Evolutionary conservation across 2,888 invertebrate species (phyloP).

Genomic region (Alloscopus bannaensis): DNA sequence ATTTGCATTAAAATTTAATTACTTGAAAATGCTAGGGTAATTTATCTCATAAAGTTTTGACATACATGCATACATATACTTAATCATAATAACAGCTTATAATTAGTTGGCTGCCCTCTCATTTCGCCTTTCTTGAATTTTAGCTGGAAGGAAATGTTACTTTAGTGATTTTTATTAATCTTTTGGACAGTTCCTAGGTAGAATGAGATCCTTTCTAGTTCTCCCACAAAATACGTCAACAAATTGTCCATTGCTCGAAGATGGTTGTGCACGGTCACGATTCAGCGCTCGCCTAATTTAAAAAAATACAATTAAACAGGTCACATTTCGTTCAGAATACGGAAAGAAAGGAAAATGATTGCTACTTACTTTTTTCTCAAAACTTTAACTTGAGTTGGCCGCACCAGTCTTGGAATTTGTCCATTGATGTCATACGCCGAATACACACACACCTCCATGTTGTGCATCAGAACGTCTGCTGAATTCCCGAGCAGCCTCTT

Average conservation of each 20-base stretch:
- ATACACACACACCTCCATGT: constrained; percentile 68
- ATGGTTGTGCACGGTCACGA: neutral
- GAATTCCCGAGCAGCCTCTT: constrained; percentile 62
- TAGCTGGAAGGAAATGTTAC: too few species aligned
- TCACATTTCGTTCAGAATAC: neutral
- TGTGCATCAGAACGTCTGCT: constrained; percentile 67
- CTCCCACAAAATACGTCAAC: constrained; percentile 55
- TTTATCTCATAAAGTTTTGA: too few species aligned
- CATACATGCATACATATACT: too few species aligned
- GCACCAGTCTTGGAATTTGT: constrained; percentile 59
- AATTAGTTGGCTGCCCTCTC: too few species aligned
- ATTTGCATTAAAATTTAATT: too few species aligned
- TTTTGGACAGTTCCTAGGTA: constrained; percentile 35
- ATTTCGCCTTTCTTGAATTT: too few species aligned
- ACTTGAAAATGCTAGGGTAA: too few species aligned
- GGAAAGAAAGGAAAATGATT: neutral
- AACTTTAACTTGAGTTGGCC: constrained; percentile 61
- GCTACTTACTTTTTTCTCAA: constrained; percentile 60
- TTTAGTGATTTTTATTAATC: too few species aligned
- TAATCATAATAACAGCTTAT: too few species aligned
- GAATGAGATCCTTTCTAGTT: constrained; percentile 40
- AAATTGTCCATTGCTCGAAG: constrained; percentile 15
- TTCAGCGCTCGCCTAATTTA: neutral
- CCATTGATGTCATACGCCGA: constrained; percentile 62
- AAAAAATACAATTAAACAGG: constrained; percentile 1